Base-by-base conservation (phyloP, 2,797 vertebrate species). In the Echeneis naucrates region DNA sequence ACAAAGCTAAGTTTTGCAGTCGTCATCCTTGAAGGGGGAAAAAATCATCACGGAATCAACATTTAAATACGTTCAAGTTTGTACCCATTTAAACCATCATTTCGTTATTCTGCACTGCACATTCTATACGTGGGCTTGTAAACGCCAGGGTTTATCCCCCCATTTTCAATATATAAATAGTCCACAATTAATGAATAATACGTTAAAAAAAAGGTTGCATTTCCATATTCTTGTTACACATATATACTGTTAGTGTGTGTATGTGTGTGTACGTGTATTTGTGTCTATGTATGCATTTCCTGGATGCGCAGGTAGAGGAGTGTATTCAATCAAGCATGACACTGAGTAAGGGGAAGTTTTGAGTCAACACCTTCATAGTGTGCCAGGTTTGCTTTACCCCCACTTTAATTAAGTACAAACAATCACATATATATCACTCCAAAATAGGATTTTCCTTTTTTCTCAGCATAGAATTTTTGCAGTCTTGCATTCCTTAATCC, bases 1-100 rank as follows among this genome's bases (percentile, higher is more conserved):
- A 72, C 58, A 30, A 16, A 37, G 72, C n/a, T 54, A 82, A 83
- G 74, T 82, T 87, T 75, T 70, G 48, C 58, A 48, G 32, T 37
- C 27, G 9, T 26, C 50, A 52, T 52, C 21, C 44, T 23, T 48
- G 2, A 24, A 3, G n/a, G 16, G 7, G 16, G 7, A 7, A 48
- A 55, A 64, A 48, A 80, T 53, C 55, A 81, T 57, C 37, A 27
- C 7, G 8, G 4, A 30, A 58, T 63, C 70, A 55, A 33, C 1
- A 27, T 68, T 75, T 17, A 67, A 68, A 64, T 35, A 26, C 8
- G 3, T 51, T 44, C 38, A 33, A 69, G 24, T 57, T 61, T 40
- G 30, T 21, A 11, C 32, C 21, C 23, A 8, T 77, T 83, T 67
- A 70, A 26, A 33, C n/a, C 42, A 27, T 69, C 54, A 17, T 51